A percentile compares a stretch with the other conserved stretches of the same genome.
These are phyloP conservation scores for Scleropages formosus DNA, from an alignment of 2,797 vertebrate species.

Conservation along the genomic window DNA sequence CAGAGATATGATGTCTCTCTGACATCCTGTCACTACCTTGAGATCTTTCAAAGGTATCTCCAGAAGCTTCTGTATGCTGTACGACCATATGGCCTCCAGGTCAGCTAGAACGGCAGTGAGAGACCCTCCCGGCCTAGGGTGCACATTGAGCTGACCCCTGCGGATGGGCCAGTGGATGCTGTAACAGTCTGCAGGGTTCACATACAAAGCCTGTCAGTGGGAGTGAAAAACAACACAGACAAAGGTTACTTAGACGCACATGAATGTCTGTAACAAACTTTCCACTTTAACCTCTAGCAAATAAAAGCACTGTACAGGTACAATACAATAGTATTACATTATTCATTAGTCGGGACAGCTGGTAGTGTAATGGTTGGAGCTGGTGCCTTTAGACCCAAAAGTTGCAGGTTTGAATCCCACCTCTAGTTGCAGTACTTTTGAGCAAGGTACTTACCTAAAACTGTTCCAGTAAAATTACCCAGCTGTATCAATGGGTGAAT, in stretches of 20 bases:
- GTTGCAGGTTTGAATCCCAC: no score
- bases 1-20: no score
- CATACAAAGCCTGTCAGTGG: constrained; percentile 76
- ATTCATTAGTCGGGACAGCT: neutral
- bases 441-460: no score
- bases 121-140: constrained; percentile 82
- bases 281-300: no score
- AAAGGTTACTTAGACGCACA: neutral
- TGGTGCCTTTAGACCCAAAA: no score
- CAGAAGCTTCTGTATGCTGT: constrained; percentile 88
- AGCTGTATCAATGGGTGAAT: no score
- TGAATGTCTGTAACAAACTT: no score
- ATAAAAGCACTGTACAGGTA: no score
- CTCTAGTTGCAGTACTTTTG: no score
- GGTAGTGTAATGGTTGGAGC: no score
- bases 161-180: constrained; percentile 89
- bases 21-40: constrained; percentile 72
- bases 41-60: constrained; percentile 93
- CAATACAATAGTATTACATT: no score
- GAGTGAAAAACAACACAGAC: neutral
- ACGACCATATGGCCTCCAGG: constrained; percentile 90
- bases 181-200: constrained; percentile 88
- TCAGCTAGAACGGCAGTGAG: constrained; percentile 84
- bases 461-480: no score
- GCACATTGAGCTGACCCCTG: constrained; percentile 87